Conservation (phyloP, 2,888 invertebrate species). For the Trichogramma dendrolimi region DNA sequence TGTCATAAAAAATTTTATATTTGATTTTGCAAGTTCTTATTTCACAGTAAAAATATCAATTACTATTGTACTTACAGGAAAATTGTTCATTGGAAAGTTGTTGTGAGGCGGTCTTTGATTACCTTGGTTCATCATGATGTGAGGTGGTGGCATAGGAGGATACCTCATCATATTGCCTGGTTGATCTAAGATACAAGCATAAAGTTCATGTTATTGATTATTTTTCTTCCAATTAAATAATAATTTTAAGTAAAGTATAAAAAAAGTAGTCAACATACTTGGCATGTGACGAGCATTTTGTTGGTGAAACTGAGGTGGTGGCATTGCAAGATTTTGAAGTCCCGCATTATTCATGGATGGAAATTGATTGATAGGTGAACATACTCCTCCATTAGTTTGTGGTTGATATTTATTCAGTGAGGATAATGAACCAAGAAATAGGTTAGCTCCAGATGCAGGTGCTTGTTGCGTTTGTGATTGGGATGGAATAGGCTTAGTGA, state of each 20-base stretch:
- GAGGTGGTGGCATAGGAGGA: conserved; percentile 44
- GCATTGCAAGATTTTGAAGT: conserved; percentile 48
- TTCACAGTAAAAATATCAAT: too few relatives aligned
- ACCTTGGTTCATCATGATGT: conserved; percentile 43
- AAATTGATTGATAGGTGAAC: conserved; percentile 35
- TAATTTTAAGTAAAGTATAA: not conserved
- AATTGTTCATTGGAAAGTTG: conserved; percentile 40
- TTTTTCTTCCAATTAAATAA: not conserved
- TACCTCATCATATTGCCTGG: conserved; percentile 43
- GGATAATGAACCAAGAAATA: conserved; percentile 25
- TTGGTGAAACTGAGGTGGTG: conserved; percentile 46
- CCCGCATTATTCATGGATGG: conserved; percentile 52
- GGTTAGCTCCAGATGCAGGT: conserved; percentile 13
- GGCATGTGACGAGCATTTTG: conserved; percentile 42
- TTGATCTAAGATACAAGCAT: conserved; percentile 31
- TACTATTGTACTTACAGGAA: conserved; percentile 40
- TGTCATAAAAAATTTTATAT: conserved; percentile 37
- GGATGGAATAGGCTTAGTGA: conserved; percentile 18
- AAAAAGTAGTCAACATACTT: conserved; percentile 33
- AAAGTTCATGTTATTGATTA: not conserved
- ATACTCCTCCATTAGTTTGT: conserved; percentile 33
- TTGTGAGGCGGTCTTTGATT: conserved; percentile 44
- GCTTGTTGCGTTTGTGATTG: conserved; percentile 4
- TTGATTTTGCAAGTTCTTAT: not conserved
- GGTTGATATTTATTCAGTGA: conserved; percentile 19